These are phyloP conservation scores for Bombylius discolor DNA, from an alignment of 2,888 invertebrate genomes.

Conservation along the genomic window DNA sequence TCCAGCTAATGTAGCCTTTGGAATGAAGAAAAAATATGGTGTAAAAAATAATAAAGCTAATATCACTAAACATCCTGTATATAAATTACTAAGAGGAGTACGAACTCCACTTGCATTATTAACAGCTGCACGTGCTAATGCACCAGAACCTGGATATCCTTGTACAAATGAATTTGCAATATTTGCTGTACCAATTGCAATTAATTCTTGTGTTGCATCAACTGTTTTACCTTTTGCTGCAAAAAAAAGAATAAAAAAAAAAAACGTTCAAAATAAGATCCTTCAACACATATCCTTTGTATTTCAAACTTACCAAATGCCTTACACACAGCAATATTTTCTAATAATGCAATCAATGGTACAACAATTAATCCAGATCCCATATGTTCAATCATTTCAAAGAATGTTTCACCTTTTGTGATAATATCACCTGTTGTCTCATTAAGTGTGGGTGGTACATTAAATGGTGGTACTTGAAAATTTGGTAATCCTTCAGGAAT, in stretches of 20 bases:
- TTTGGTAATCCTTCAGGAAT: slow-evolving; percentile 63
- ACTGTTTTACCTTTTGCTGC: slow-evolving; percentile 62
- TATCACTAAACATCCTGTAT: slow-evolving; percentile 71
- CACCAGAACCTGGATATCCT: slow-evolving; percentile 70
- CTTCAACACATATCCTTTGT: no score
- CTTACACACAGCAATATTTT: slow-evolving; percentile 85
- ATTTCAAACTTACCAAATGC: slow-evolving; percentile 37
- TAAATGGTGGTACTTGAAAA: slow-evolving; percentile 54
- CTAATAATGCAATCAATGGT: slow-evolving; percentile 75
- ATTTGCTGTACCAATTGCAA: slow-evolving; percentile 67
- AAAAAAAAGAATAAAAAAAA: slow-evolving; percentile 14
- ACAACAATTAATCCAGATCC: slow-evolving; percentile 77
- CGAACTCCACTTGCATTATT: slow-evolving; percentile 79
- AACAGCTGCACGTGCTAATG: slow-evolving; percentile 75
- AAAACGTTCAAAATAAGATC: no score
- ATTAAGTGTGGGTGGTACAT: slow-evolving; percentile 44
- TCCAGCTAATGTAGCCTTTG: slow-evolving; percentile 72
- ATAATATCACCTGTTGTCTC: slow-evolving; percentile 37
- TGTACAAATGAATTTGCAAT: slow-evolving; percentile 76
- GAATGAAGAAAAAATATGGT: slow-evolving; percentile 76
- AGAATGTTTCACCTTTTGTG: slow-evolving; percentile 35
- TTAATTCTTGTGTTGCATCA: slow-evolving; percentile 83
- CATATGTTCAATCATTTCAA: slow-evolving; percentile 64
- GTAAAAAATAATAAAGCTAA: slow-evolving; percentile 75
- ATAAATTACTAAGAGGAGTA: slow-evolving; percentile 71